Evolutionary conservation across 2,797 vertebrate species (phyloP), one percentile per base, ranked within the genome.

Genomic region (Gobionotothen gibberifrons): DNA sequence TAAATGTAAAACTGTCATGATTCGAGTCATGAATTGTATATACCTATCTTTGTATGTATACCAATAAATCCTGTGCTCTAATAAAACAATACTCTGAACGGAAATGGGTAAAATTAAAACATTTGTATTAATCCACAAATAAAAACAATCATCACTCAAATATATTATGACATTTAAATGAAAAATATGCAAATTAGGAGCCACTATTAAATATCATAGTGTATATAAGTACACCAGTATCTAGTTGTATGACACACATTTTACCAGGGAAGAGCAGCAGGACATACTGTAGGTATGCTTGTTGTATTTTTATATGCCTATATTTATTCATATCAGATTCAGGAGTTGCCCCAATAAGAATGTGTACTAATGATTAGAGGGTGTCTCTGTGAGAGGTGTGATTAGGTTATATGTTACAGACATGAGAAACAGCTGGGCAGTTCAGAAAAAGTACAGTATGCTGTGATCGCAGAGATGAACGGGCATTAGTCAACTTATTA

Each of bases 41-140:
- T 92, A 93, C 85, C 77, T 93, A 92, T 91, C 89, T 92, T 92
- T 94, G 91, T 93, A 92, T 94, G 92, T 93, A 90, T 92, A 93
- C 88, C 87, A 90, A 90, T 92, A 90, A 87, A 93, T 84, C 85
- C 84, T 92, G 90, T 92, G 92, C 91, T 92, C 92, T 88, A 93
- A 92, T 92, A 90, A 93, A 93, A 90, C 88, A 91, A 86, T 90
- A 92, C 88, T 93, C 88, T 92, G 86, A 91, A 87, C 82, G 92
- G 82, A 91, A 92, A 83, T 87, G 86, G 89, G 85, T 87, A 89
- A 93, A 91, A 90, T 75, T 79, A 86, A 89, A 90, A 90, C 74
- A 91, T 91, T 92, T 93, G 85, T 93, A 90, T 92, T 89, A 90
- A 91, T 90, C 90, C 79, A 89, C 87, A 83, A 85, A 88, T 85